Conservation (phyloP, 1,140 invertebrate genomes). For the Euura lappo region DNA sequence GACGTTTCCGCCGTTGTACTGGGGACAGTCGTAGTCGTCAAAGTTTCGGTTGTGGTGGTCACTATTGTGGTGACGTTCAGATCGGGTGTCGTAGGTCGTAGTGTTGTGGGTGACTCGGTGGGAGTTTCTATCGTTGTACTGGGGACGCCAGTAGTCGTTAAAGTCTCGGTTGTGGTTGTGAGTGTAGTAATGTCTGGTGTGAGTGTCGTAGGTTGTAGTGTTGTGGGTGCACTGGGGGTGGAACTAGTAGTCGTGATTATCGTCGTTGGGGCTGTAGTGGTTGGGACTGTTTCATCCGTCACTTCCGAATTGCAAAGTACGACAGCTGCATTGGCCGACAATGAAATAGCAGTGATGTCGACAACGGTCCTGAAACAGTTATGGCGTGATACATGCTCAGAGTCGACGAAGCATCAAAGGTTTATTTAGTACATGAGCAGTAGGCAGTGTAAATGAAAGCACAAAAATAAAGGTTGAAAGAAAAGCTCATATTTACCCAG, state of each 20-base stretch:
- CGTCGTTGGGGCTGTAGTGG: neutral
- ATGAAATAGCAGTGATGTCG: neutral
- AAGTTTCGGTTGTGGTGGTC: neutral
- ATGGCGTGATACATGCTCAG: neutral
- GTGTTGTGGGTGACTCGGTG: too few species aligned
- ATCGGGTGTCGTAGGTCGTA: too few species aligned
- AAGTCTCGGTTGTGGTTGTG: neutral
- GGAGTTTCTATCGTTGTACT: neutral
- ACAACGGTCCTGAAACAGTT: neutral
- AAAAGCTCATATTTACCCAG: neutral
- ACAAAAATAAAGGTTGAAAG: neutral
- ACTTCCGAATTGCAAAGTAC: constrained; percentile 9
- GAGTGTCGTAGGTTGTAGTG: neutral
- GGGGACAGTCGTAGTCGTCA: neutral
- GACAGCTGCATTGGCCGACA: constrained; percentile 7
- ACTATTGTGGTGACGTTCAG: neutral
- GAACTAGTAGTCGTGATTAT: neutral
- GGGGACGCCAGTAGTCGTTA: neutral
- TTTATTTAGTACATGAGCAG: too few species aligned
- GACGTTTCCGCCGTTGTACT: neutral
- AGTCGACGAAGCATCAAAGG: too few species aligned
- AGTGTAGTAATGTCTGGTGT: neutral
- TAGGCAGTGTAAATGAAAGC: neutral
- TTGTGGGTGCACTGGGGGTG: neutral
- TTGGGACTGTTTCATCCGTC: neutral